Evolutionary conservation across 2,797 vertebrate genomes (phyloP).

Genomic region (Sylvilagus floridanus): DNA sequence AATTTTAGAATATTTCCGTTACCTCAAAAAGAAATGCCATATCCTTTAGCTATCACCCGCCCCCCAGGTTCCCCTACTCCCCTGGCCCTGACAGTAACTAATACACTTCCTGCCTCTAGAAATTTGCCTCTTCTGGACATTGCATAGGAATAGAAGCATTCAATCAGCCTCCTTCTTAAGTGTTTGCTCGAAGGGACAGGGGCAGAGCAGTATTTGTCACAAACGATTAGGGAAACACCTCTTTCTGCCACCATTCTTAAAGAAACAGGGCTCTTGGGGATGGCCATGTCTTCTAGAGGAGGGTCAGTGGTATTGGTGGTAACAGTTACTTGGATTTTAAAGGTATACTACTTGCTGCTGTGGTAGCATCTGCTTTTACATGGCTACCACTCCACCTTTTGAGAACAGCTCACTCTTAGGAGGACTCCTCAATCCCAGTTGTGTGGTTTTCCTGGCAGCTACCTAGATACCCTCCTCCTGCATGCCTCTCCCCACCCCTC

Average conservation of each 20-base stretch:
- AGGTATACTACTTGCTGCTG: neutral
- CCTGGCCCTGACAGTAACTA: neutral
- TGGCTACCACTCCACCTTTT: neutral
- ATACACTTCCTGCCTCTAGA: conserved; percentile 29
- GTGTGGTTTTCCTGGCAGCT: neutral
- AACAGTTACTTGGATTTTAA: conserved; percentile 41
- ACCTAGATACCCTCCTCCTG: neutral
- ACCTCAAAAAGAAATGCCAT: conserved; percentile 29
- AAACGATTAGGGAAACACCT: neutral
- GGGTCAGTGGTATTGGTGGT: neutral
- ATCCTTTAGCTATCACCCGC: neutral
- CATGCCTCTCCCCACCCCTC: neutral
- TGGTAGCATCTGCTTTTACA: neutral
- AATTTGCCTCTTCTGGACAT: conserved; percentile 32
- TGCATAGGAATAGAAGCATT: conserved; percentile 26
- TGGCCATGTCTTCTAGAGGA: neutral
- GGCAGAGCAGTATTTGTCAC: conserved; percentile 39
- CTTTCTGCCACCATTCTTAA: neutral
- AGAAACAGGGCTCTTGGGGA: neutral
- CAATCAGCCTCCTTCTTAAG: neutral
- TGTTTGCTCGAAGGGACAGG: conserved; percentile 19
- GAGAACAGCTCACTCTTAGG: neutral
- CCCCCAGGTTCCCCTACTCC: neutral
- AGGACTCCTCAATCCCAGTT: neutral
- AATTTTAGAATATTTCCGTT: conserved; percentile 38